Evolutionary conservation across 2,888 invertebrate species (phyloP).

Genomic region (Ferdinandea cuprea): DNA sequence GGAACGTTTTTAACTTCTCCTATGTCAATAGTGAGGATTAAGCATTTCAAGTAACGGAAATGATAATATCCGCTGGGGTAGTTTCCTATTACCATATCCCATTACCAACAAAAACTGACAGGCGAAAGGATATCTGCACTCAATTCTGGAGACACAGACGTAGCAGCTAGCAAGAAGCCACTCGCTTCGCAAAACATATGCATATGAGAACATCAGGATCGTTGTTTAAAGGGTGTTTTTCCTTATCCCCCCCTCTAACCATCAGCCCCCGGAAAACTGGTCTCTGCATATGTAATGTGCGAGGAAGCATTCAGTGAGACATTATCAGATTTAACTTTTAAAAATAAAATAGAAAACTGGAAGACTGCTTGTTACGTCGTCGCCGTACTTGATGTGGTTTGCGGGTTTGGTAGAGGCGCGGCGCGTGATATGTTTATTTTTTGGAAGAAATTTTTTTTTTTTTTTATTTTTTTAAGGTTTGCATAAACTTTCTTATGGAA

Average conservation of each 20-base stretch:
- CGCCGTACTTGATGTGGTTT: conserved; percentile 1
- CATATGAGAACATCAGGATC: conserved; percentile 48
- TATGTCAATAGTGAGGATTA: conserved; percentile 74
- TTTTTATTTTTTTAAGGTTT: conserved; percentile 27
- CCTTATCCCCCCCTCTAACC: conserved; percentile 2
- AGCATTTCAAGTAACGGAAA: conserved; percentile 74
- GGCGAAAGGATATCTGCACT: conserved; percentile 72
- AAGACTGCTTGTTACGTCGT: conserved; percentile 22
- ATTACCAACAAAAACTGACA: conserved; percentile 74
- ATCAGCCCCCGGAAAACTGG: conserved; percentile 11
- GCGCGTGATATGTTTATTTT: background rate
- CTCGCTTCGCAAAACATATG: conserved; percentile 42
- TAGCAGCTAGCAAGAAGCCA: background rate
- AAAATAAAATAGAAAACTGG: conserved; percentile 18
- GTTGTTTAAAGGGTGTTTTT: conserved; percentile 33
- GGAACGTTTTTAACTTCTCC: conserved; percentile 68
- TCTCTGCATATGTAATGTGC: conserved; percentile 38
- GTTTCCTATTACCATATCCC: conserved; percentile 74
- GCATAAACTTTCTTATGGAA: conserved; percentile 46
- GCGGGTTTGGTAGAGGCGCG: background rate
- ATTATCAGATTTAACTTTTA: conserved; percentile 42
- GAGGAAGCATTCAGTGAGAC: conserved; percentile 43
- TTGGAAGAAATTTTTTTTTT: conserved; percentile 2
- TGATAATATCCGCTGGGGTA: conserved; percentile 73
- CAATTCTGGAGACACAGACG: conserved; percentile 63